A percentile compares a stretch with the other conserved stretches of the same genome.
Conservation (phyloP, 2,888 invertebrate species). For the Cantharis rufa region DNA sequence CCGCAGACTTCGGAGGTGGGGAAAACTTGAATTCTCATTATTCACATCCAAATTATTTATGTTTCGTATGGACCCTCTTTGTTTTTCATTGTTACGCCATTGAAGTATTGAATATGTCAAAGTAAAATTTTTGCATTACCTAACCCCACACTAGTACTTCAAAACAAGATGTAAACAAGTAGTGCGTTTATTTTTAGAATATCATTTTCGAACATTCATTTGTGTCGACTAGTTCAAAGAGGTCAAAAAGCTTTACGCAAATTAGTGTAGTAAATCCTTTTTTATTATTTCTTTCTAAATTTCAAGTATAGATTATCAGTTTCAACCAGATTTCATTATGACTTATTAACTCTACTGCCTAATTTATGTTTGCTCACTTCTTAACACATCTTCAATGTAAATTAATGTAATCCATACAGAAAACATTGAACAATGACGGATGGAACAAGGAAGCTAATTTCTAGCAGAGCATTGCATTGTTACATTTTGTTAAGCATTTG, state of each 20-base stretch:
- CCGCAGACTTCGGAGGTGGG: no score
- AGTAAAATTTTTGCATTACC: background rate
- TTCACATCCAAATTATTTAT: no score
- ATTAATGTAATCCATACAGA: background rate
- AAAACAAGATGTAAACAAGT: slow-evolving; percentile 24
- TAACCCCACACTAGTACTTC: slow-evolving; percentile 5
- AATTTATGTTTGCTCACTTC: background rate
- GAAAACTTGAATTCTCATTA: no score
- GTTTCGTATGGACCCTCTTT: background rate
- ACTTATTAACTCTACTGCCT: background rate
- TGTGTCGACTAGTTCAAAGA: slow-evolving; percentile 11
- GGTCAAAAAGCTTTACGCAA: slow-evolving; percentile 17
- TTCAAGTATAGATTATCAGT: background rate
- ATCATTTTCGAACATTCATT: slow-evolving; percentile 14
- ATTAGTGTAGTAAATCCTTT: slow-evolving; percentile 1
- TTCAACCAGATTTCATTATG: slow-evolving; percentile 6
- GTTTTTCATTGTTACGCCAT: background rate
- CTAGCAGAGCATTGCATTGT: slow-evolving; percentile 80
- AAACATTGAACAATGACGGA: slow-evolving; percentile 53
- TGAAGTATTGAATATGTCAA: background rate
- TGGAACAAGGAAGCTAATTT: slow-evolving; percentile 65
- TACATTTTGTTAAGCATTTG: slow-evolving; percentile 80
- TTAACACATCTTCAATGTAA: background rate
- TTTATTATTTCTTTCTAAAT: background rate
- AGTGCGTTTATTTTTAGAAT: slow-evolving; percentile 22